These are phyloP conservation scores for Aporrectodea caliginosa DNA, from an alignment of 1,140 invertebrate genomes.

Conservation along the genomic window DNA sequence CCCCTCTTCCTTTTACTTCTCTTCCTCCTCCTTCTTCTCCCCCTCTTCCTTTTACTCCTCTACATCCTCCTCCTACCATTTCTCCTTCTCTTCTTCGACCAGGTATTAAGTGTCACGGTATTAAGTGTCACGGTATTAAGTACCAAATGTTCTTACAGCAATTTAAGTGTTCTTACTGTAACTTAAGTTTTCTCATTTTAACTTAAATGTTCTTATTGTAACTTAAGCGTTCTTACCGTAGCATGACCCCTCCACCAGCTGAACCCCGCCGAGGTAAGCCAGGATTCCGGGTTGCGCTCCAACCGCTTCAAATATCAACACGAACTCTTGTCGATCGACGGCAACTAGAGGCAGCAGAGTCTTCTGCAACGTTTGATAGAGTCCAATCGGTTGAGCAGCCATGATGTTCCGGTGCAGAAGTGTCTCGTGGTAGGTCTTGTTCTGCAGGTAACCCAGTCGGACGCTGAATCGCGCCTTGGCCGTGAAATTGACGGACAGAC, in stretches of 20 bases:
- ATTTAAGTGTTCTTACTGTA: neutral
- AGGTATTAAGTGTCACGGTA: neutral
- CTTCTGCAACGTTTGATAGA: neutral
- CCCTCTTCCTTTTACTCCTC: neutral
- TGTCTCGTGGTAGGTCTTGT: neutral
- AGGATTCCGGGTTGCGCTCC: neutral
- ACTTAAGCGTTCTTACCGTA: neutral
- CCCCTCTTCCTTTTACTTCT: neutral
- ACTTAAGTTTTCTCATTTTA: neutral
- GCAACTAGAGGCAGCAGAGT: neutral
- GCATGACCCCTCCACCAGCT: neutral
- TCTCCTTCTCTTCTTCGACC: neutral
- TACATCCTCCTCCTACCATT: neutral
- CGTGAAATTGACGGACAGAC: neutral
- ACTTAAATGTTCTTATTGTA: neutral
- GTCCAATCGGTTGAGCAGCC: neutral
- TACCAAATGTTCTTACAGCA: neutral
- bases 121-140: neutral
- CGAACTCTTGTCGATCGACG: neutral
- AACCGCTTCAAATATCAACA: neutral
- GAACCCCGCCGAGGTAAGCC: neutral
- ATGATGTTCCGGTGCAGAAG: neutral
- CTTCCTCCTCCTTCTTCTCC: neutral
- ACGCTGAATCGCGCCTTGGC: neutral
- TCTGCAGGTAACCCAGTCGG: neutral